These are phyloP conservation scores for Molossus molossus DNA, from an alignment of 2,797 vertebrate genomes.

Conservation along the genomic window DNA sequence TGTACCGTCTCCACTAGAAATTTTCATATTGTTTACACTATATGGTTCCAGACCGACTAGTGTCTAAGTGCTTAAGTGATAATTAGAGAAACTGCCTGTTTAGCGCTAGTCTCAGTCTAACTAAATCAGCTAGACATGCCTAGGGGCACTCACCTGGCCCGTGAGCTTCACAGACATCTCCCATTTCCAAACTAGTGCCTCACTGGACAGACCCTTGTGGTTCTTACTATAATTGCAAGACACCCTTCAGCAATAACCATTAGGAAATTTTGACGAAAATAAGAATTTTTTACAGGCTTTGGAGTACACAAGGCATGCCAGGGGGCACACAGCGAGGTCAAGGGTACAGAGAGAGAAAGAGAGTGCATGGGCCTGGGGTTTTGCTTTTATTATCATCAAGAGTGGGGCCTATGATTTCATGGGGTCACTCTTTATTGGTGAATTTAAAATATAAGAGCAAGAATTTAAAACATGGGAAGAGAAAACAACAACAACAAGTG, in stretches of 20 bases:
- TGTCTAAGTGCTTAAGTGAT: neutral
- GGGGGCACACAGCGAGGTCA: neutral
- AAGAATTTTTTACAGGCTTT: neutral
- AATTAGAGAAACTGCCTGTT: constrained; percentile 36
- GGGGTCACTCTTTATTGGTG: neutral
- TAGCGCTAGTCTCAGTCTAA: no score
- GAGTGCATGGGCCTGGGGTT: neutral
- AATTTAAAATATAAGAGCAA: neutral
- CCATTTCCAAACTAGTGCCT: neutral
- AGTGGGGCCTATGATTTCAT: neutral
- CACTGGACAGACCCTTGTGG: neutral
- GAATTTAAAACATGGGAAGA: neutral
- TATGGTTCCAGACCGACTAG: neutral
- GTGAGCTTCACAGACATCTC: neutral
- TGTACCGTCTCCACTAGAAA: neutral
- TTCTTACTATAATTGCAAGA: neutral
- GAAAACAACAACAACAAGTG: no score
- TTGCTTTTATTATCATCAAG: neutral
- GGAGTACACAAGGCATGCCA: neutral
- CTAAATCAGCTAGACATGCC: neutral
- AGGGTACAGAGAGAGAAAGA: neutral
- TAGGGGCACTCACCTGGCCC: neutral
- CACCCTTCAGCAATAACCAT: neutral
- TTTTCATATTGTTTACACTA: neutral
- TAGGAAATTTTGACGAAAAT: neutral